A percentile compares a stretch with the other conserved stretches of the same genome.
These are phyloP conservation scores for Haliclystus octoradiatus DNA, from an alignment of 30 jellyfish, hydroid and myxozoan genomes.

Conservation along the genomic window DNA sequence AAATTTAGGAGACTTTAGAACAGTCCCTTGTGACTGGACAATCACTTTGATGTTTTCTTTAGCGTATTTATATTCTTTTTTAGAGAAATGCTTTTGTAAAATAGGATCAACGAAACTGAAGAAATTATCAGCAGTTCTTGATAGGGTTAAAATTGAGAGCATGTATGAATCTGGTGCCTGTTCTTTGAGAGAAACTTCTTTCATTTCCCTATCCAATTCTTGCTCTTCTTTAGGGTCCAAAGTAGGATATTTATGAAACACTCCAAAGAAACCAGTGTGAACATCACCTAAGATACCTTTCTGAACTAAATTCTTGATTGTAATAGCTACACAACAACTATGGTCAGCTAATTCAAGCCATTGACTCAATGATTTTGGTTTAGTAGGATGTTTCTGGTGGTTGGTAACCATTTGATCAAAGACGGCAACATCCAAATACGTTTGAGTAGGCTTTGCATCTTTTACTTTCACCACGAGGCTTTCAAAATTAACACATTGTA, in stretches of 20 bases:
- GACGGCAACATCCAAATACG: slow-evolving; percentile 55
- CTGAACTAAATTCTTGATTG: slow-evolving; percentile 34
- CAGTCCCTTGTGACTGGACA: slow-evolving; percentile 84
- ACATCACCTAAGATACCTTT: slow-evolving; percentile 58
- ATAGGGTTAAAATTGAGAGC: slow-evolving; percentile 68
- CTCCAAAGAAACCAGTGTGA: slow-evolving; percentile 60
- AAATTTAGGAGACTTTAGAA: slow-evolving; percentile 66
- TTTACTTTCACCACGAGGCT: slow-evolving; percentile 18
- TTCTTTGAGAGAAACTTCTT: slow-evolving; percentile 59
- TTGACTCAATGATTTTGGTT: slow-evolving; percentile 20
- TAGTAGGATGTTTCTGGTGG: slow-evolving; percentile 34
- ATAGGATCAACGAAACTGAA: slow-evolving; percentile 77
- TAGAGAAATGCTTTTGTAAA: slow-evolving; percentile 58
- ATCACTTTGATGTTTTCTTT: slow-evolving; percentile 78
- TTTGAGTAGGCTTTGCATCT: slow-evolving; percentile 37
- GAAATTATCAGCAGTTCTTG: slow-evolving; percentile 61
- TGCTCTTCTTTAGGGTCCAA: slow-evolving; percentile 46
- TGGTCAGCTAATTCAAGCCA: slow-evolving; percentile 62
- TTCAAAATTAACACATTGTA: slow-evolving; percentile 45
- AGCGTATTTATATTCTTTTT: slow-evolving; percentile 61
- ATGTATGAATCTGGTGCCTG: slow-evolving; percentile 80
- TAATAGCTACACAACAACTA: slow-evolving; percentile 45
- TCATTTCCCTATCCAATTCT: slow-evolving; percentile 68
- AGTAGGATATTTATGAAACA: slow-evolving; percentile 58
- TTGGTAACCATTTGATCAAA: slow-evolving; percentile 42